Percentiles rank a stretch among this genome's conserved stretches.
Conservation (phyloP, 2,113 vertebrate genomes). For the Eudyptes chrysolophus region DNA sequence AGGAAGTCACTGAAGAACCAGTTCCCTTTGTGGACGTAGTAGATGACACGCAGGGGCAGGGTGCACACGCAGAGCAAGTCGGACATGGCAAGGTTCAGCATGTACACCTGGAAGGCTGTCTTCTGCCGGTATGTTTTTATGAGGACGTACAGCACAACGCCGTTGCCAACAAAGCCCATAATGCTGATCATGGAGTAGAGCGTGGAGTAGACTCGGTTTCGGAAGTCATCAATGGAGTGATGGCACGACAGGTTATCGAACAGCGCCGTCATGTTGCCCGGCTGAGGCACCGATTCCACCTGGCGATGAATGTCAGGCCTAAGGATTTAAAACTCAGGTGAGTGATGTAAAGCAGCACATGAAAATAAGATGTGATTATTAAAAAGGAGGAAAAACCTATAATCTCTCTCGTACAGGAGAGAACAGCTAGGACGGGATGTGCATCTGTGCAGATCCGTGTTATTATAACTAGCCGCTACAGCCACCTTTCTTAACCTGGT, state of each 20-base stretch:
- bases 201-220: slow-evolving; percentile 90
- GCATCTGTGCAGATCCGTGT: accelerated
- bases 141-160: slow-evolving; percentile 85
- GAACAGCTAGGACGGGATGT: background rate
- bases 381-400: background rate
- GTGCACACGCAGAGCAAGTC: slow-evolving; percentile 92
- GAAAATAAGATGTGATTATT: background rate
- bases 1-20: slow-evolving; percentile 89
- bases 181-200: slow-evolving; percentile 89
- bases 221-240: slow-evolving; percentile 86
- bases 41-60: slow-evolving; percentile 87
- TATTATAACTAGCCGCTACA: background rate
- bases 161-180: slow-evolving; percentile 86
- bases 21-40: slow-evolving; percentile 86
- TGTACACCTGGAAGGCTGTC: slow-evolving; percentile 90
- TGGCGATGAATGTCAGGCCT: background rate
- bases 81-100: slow-evolving; percentile 91
- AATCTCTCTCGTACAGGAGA: accelerated
- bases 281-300: background rate
- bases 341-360: background rate
- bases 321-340: background rate
- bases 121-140: slow-evolving; percentile 80
- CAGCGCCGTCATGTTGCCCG: background rate
- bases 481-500: background rate
- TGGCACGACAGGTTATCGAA: slow-evolving; percentile 39